Conservation (phyloP, 2,113 vertebrate species). For the Upupa epops region DNA sequence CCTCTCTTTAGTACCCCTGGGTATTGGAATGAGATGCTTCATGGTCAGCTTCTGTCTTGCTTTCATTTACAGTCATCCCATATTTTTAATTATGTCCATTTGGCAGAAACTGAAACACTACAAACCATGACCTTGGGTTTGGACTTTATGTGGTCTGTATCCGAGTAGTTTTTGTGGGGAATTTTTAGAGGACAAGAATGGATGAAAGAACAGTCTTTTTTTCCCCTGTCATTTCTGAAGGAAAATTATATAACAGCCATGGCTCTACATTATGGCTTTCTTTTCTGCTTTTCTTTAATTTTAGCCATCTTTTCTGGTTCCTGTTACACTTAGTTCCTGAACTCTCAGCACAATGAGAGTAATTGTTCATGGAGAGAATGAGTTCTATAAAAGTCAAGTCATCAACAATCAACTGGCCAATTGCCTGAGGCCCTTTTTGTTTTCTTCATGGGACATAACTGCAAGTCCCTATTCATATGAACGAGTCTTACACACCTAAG, state of each 20-base stretch:
- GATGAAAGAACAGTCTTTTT: not conserved
- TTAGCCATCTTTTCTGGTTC: conserved; percentile 40
- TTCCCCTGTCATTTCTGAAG: not conserved
- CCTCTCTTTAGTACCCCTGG: not conserved
- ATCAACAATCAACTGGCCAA: conserved; percentile 32
- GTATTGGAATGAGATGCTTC: not conserved
- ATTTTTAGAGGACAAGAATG: not conserved
- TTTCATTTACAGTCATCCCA: not conserved
- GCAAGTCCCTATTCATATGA: not conserved
- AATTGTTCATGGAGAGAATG: conserved; percentile 31
- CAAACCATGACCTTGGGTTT: not conserved
- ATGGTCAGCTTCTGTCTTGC: not conserved
- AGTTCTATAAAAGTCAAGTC: conserved; percentile 34
- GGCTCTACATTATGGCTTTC: not conserved
- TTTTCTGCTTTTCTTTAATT: conserved; percentile 23
- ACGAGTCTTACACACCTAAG: not conserved
- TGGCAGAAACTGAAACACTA: not conserved
- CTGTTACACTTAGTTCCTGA: conserved; percentile 31
- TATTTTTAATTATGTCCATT: not conserved
- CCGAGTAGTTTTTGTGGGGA: not conserved
- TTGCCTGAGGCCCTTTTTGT: not conserved
- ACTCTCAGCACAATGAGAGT: conserved; percentile 20
- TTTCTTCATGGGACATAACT: conserved; percentile 26
- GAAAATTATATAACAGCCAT: conserved; percentile 15
- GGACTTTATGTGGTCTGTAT: not conserved